phyloP scores from a whole-genome alignment of 2,888 invertebrate genomes.

The Torymus tubicola region DNA sequence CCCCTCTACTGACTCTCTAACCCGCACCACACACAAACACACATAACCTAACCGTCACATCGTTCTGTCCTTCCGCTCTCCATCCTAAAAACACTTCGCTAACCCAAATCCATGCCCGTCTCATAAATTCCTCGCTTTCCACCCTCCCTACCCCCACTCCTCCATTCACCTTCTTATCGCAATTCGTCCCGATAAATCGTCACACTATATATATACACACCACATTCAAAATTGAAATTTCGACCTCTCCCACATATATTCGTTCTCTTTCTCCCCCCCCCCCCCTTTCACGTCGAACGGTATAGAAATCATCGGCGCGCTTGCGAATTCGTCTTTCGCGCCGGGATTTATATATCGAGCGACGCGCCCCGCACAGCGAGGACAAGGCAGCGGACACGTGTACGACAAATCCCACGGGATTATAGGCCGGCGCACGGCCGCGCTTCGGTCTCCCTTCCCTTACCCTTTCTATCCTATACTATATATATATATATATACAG shows the following conservation, averaged over 20 bases:
- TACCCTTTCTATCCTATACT: constrained; percentile 58
- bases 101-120: too few species aligned
- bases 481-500: too few species aligned
- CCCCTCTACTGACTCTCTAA: too few species aligned
- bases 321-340: constrained; percentile 70
- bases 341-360: constrained; percentile 43
- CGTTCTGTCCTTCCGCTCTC: not conserved
- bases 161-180: too few species aligned
- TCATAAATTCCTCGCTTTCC: too few species aligned
- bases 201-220: too few species aligned
- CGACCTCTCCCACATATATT: not conserved
- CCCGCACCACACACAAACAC: too few species aligned
- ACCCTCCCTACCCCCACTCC: too few species aligned
- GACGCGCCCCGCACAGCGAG: not conserved
- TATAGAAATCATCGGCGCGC: constrained; percentile 70
- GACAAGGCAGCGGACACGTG: constrained; percentile 68
- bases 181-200: not conserved
- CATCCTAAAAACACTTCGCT: not conserved
- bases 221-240: constrained; percentile 24
- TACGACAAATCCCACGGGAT: constrained; percentile 75
- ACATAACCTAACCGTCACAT: too few species aligned
- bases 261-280: too few species aligned
- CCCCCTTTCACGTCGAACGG: too few species aligned
- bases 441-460: too few species aligned
- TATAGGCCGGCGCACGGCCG: constrained; percentile 66